Evolutionary conservation across 2,888 invertebrate species (phyloP).

Genomic region (Leptogaster cylindrica): DNA sequence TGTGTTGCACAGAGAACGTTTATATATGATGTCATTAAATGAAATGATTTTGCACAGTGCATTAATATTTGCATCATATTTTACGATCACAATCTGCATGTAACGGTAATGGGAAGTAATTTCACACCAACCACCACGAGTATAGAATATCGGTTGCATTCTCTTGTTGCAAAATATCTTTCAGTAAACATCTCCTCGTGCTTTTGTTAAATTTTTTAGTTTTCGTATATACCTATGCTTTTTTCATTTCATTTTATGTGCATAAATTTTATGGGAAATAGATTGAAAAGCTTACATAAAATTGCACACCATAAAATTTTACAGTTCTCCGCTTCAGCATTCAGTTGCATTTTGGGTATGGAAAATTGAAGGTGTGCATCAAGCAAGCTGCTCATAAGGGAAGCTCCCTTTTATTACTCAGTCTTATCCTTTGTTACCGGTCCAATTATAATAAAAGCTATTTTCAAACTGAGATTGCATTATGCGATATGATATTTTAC

Average conservation of each 20-base stretch:
- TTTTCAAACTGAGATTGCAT: too few species aligned
- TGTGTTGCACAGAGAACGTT: conserved; percentile 6
- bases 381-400: not conserved
- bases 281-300: conserved; percentile 46
- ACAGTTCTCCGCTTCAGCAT: conserved; percentile 36
- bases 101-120: conserved; percentile 46
- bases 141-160: conserved; percentile 28
- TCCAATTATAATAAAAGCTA: conserved; percentile 31
- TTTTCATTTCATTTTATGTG: conserved; percentile 35
- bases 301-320: conserved; percentile 46
- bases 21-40: conserved; percentile 48
- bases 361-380: not conserved
- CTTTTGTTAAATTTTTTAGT: conserved; percentile 27
- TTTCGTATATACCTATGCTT: too few species aligned
- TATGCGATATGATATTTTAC: too few species aligned
- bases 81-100: conserved; percentile 47
- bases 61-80: conserved; percentile 48
- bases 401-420: not conserved
- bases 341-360: conserved; percentile 1
- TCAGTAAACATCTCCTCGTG: not conserved
- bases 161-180: conserved; percentile 35
- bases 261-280: conserved; percentile 44
- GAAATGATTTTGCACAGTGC: conserved; percentile 47
- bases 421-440: conserved; percentile 22
- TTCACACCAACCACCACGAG: conserved; percentile 38